Evolutionary conservation across 2,797 vertebrate species (phyloP), one percentile per base, ranked within the genome.

Genomic region (Presbytis comata): DNA sequence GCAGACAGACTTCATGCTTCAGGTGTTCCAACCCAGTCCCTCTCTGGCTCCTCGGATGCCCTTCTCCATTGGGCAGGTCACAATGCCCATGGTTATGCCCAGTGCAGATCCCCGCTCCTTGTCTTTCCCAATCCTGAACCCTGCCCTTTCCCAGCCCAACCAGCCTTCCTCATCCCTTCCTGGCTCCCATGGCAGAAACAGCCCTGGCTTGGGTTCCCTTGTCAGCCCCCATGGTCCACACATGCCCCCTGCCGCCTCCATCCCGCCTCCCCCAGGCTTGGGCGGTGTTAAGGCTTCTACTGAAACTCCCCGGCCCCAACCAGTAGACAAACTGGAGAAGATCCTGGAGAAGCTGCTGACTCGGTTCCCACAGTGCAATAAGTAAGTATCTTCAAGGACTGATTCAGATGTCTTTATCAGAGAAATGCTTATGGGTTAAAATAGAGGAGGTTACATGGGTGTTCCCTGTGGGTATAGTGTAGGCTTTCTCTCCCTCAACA

Each of bases 281-380:
- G 98, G 98, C 0, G 98, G 97, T 1, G 97, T 98, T 48, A 97
- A n/a, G 8, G 80, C 98, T 2, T 53, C 98, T 14, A 46, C 98
- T 0, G 99, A 99, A 94, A 98, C 98, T 76, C 98, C 97, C 85
- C 61, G 98, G 95, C 87, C 95, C 2, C 99, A 98, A 93, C 97
- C 99, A 0, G 97, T 98, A 0, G 99, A 99, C 76, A 99, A 99
- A 97, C 98, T 99, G 95, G 99, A 99, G 83, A 99, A 99, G 97
- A 98, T 99, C 89, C 98, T 99, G 98, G 99, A 99, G 97, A 99
- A 99, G 97, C 97, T 99, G 3, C 96, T 99, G 81, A 33, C 98
- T 13, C 98, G 99, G 0, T 99, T 99, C 96, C 99, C 99, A 1
- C 99, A 99, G 88, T 99, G 99, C 98, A 99, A 98, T 98, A 99